A percentile compares a stretch with the other conserved stretches of the same genome.
Evolutionary conservation across 2,888 invertebrate species (phyloP).

Genomic region (Caenorhabditis afra): DNA sequence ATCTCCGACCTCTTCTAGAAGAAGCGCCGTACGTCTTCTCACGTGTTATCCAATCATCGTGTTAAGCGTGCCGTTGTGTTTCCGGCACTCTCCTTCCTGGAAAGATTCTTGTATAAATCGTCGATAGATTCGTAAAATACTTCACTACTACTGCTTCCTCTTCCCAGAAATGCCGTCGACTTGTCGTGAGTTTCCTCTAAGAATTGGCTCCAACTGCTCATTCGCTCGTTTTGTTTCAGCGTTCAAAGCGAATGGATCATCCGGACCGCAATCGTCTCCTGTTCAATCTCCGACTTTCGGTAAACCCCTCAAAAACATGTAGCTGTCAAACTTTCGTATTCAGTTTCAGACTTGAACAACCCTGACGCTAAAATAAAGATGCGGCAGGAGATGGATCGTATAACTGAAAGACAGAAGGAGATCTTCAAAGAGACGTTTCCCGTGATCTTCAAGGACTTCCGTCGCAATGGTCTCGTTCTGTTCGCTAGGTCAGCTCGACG

Average conservation of each 20-base stretch:
- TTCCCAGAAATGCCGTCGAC: slow-evolving; percentile 36
- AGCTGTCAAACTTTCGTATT: background rate
- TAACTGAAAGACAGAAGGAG: slow-evolving; percentile 41
- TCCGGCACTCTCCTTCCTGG: slow-evolving; percentile 26
- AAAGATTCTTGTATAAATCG: slow-evolving; percentile 3
- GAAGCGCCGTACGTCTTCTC: slow-evolving; percentile 20
- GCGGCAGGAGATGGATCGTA: slow-evolving; percentile 51
- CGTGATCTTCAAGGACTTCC: slow-evolving; percentile 44
- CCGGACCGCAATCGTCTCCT: slow-evolving; percentile 21
- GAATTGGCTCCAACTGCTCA: too few species aligned
- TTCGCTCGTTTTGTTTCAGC: slow-evolving; percentile 21
- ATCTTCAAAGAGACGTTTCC: slow-evolving; percentile 61
- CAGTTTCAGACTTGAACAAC: slow-evolving; percentile 57
- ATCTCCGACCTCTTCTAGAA: background rate
- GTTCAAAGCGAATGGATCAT: slow-evolving; percentile 12
- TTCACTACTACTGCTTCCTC: background rate
- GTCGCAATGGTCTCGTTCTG: slow-evolving; percentile 59
- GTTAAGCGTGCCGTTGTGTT: slow-evolving; percentile 25
- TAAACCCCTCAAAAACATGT: background rate
- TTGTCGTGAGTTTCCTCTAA: slow-evolving; percentile 40
- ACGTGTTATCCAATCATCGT: slow-evolving; percentile 32
- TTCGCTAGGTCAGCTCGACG: slow-evolving; percentile 41
- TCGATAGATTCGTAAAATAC: background rate
- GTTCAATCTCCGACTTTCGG: slow-evolving; percentile 49
- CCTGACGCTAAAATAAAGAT: slow-evolving; percentile 53